Evolutionary conservation across 2,113 vertebrate genomes (phyloP), one percentile per base, ranked within the genome.

Genomic region (Hypanus sabinus): DNA sequence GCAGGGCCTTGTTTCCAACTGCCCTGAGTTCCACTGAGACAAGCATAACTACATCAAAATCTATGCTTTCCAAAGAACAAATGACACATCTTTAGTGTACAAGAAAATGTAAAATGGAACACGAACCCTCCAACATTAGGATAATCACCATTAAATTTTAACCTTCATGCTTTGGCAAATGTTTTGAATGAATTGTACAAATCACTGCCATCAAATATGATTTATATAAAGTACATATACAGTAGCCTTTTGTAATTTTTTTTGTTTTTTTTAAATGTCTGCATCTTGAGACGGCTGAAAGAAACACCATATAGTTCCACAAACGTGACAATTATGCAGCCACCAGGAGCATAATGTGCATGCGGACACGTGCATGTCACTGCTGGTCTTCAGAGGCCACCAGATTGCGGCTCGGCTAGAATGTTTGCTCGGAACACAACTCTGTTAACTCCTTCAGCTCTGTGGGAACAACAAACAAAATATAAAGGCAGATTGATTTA

Each of bases 171-270:
- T 93, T 93, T 93, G 91, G 91, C 91, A 93, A 93, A 93, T 93
- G 91, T 93, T 93, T 93, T 73, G 70, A 93, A 93, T 93, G 91
- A 93, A 93, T 93, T 93, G 91, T 73, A 93, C 65, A 73, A 93
- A 93, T 93, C 91, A 93, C 91, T 75, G 91, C 91, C 91, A 93
- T 93, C 91, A 93, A 93, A 93, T 93, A 70, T 93, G 91, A 93
- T 73, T 75, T 73, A 93, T 93, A 93, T 93, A 93, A 93, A 93
- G 91, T 93, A 93, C 91, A 75, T 73, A 93, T 93, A 93, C 91
- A 93, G 91, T 93, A 93, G 91, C 91, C 70, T 93, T 75, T 70
- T 93, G 20, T 73, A 30, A 46, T 30, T 93, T 70, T 68, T 92
- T 93, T 93, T 90, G 27, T 92, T 73, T 93, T 90, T 93, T 92